Conservation (phyloP, 1,140 invertebrate genomes). For the Brachionus plicatilis region DNA sequence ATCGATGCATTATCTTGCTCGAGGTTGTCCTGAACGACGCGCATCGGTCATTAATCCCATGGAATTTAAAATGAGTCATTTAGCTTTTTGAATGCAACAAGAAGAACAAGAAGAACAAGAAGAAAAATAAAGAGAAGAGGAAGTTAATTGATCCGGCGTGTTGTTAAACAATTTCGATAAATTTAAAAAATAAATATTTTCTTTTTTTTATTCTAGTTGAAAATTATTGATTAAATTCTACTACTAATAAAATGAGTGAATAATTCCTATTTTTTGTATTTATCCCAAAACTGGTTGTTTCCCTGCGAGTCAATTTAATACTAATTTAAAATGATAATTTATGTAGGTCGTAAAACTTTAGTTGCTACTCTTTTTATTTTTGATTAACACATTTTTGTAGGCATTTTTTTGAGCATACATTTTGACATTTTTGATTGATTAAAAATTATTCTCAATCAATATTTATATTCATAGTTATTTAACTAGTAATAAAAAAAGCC, state of each 20-base stretch:
- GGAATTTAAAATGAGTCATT: no score
- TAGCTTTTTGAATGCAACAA: no score
- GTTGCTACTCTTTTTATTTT: background rate
- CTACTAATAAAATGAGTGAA: background rate
- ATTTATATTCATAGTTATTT: background rate
- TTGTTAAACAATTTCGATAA: no score
- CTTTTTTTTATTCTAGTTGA: no score
- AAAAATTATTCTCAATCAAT: background rate
- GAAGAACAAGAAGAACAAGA: background rate
- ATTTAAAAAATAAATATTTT: no score
- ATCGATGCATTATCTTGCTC: background rate
- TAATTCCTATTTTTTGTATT: background rate
- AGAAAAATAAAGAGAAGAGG: no score
- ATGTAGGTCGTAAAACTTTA: background rate
- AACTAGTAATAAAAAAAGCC: background rate
- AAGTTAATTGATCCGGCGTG: no score
- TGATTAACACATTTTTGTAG: background rate
- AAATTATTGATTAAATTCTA: no score
- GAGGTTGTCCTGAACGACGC: background rate
- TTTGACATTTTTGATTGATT: background rate
- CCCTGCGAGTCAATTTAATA: background rate
- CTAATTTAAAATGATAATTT: background rate
- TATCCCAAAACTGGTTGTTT: background rate
- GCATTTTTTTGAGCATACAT: background rate
- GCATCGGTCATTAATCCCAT: background rate